phyloP scores from a whole-genome alignment of 2,797 vertebrate genomes.

The Crax fasciolata region DNA sequence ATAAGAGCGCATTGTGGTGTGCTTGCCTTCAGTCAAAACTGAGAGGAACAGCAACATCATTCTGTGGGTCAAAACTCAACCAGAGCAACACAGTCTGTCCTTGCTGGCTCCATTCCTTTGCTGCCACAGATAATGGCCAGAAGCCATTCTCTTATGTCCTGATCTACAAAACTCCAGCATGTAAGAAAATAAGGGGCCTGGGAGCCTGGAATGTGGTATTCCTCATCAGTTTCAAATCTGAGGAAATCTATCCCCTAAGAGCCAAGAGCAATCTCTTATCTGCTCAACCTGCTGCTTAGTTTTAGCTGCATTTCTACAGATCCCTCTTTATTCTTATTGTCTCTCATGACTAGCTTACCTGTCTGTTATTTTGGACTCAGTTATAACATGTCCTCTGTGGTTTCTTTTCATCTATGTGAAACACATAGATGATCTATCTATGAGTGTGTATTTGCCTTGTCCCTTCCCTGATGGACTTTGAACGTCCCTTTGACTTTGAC shows the following conservation, averaged over 20 bases:
- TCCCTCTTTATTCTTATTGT: not conserved
- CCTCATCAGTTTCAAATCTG: not conserved
- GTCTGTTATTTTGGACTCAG: not conserved
- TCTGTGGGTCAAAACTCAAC: not conserved
- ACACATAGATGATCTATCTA: not conserved
- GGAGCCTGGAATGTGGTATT: not conserved
- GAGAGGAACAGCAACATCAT: not conserved
- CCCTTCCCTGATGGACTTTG: not conserved
- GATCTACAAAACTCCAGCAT: not conserved
- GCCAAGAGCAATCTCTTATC: not conserved
- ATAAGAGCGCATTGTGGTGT: not conserved
- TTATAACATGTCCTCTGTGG: not conserved
- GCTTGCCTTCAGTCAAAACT: not conserved
- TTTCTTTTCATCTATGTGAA: not conserved
- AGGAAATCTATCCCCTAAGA: not conserved
- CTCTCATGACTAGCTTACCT: not conserved
- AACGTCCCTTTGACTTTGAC: not conserved
- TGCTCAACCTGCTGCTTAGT: not conserved
- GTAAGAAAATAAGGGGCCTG: not conserved
- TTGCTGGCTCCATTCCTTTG: not conserved
- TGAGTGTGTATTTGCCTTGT: not conserved
- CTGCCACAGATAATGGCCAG: not conserved
- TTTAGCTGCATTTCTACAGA: not conserved
- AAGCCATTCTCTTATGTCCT: not conserved
- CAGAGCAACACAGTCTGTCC: not conserved